Conservation (phyloP, 2,113 vertebrate genomes). For the Corvus hawaiiensis region DNA sequence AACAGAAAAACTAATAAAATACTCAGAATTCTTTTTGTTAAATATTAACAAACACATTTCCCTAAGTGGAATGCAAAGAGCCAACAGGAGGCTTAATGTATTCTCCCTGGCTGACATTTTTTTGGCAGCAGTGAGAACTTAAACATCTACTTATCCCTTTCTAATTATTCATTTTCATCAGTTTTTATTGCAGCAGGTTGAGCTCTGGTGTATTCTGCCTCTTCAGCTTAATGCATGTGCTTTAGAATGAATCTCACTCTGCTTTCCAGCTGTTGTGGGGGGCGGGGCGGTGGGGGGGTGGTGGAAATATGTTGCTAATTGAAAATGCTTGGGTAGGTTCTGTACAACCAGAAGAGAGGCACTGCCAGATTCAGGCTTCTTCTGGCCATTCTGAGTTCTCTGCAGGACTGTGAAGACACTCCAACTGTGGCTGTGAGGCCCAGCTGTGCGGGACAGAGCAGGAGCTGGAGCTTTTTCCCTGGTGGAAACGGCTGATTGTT, state of each 20-base stretch:
- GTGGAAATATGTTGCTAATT: neutral
- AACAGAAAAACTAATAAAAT: neutral
- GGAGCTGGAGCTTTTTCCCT: neutral
- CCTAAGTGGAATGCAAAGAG: neutral
- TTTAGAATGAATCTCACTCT: neutral
- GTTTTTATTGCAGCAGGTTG: neutral
- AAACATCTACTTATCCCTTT: neutral
- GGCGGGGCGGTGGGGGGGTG: accelerated
- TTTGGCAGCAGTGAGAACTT: neutral
- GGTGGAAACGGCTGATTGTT: neutral
- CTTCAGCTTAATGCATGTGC: neutral
- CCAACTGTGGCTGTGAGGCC: neutral
- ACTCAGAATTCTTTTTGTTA: neutral
- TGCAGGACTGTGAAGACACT: neutral
- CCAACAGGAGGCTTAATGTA: neutral
- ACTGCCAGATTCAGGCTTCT: neutral
- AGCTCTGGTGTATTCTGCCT: neutral
- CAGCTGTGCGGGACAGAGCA: neutral
- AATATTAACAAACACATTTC: neutral
- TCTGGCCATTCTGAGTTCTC: neutral
- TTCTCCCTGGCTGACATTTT: neutral
- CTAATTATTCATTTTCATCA: neutral
- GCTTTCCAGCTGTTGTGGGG: neutral
- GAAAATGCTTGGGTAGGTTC: neutral
- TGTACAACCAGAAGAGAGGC: neutral